These are phyloP conservation scores for Cynocephalus volans DNA, from an alignment of 2,113 vertebrate species.

Conservation along the genomic window DNA sequence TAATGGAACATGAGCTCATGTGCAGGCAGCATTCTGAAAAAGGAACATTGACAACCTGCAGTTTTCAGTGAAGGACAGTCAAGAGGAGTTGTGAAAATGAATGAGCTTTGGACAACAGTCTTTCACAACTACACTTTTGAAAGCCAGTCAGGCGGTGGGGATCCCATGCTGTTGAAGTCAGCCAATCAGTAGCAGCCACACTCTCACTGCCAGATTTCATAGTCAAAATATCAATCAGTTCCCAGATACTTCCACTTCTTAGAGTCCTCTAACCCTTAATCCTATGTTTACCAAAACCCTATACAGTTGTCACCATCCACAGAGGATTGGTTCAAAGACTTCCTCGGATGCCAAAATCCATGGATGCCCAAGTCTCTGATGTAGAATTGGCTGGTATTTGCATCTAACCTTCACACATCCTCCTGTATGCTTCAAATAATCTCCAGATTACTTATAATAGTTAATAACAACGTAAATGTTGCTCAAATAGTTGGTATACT, in stretches of 20 bases:
- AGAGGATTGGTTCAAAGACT: no score
- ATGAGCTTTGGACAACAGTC: not conserved
- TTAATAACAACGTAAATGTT: no score
- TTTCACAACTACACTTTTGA: not conserved
- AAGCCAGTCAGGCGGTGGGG: not conserved
- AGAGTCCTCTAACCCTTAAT: not conserved
- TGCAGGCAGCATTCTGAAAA: fast-evolving
- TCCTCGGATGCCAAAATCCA: no score
- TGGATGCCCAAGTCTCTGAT: no score
- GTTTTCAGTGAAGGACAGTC: not conserved
- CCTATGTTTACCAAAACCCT: not conserved
- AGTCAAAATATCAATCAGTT: not conserved
- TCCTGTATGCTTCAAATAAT: no score
- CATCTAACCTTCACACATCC: no score
- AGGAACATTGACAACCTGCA: not conserved
- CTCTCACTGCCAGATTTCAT: no score
- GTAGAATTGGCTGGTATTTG: no score
- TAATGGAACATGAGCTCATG: not conserved
- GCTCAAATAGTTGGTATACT: no score
- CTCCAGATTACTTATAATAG: no score
- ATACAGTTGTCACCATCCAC: no score
- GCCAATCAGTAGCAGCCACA: not conserved
- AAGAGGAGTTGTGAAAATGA: not conserved
- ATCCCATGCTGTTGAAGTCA: not conserved
- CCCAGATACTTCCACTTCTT: no score